Evolutionary conservation across 2,888 invertebrate genomes (phyloP), one percentile per base, ranked within the genome.

Genomic region (Phyllotreta cruciferae): DNA sequence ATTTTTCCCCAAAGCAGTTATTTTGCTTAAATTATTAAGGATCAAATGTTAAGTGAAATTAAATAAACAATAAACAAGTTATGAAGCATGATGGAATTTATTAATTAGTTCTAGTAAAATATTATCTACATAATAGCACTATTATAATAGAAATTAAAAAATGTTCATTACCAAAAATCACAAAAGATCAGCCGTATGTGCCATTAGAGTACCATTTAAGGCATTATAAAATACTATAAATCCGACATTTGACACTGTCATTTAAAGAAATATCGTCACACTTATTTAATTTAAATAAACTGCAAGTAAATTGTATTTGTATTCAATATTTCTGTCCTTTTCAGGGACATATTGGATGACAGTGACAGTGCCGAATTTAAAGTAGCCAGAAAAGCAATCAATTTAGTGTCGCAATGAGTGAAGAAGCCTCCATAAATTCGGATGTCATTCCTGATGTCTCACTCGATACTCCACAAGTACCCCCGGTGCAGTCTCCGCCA

Each of bases 341-440:
- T 63, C 66, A 68, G 68, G 68, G 68, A 68, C 68, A 68, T 61
- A 64, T 39, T 62, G 68, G 68, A 66, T 66, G 68, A 68, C 68
- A 68, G 68, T 68, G 68, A 66, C 66, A 56, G 55, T 66, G 62
- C 66, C 58, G 68, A 66, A 53, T 66, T 68, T 61, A 66, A 64
- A 53, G 65, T 65, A 66, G 68, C 63, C 60, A 49, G 56, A 64
- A 62, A 56, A 47, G 44, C 47, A 34, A 38, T 55, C n/a, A 35
- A 35, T 41, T 50, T 44, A 35, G 54, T 63, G 60, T 52, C 60
- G 75, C 74, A 66, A 77, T 77, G 77, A 76, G 77, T 54, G 77
- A 77, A 71, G 77, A 77, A 66, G 74, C 75, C 67, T 72, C 75
- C 63, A 70, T 73, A 61, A 69, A 73, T 66, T 62, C 71, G 42